Conservation (phyloP, 2,113 vertebrate genomes). For the Okapia johnstoni region DNA sequence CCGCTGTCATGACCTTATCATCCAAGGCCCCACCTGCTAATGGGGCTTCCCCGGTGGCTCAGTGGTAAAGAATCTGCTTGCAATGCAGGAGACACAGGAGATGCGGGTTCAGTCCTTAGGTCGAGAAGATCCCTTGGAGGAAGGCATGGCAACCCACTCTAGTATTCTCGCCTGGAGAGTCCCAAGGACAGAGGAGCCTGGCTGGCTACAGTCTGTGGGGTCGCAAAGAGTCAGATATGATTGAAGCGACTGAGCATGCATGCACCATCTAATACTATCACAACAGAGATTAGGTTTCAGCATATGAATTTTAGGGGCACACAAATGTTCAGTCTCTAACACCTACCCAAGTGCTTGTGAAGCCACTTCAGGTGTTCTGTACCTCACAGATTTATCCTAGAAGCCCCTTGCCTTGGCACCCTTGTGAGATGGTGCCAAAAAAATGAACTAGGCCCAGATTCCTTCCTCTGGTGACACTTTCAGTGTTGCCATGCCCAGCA, state of each 20-base stretch:
- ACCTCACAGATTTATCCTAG: neutral
- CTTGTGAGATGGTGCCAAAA: neutral
- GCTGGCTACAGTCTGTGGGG: neutral
- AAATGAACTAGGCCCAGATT: neutral
- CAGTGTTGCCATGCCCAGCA: neutral
- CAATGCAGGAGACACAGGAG: neutral
- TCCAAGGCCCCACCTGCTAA: neutral
- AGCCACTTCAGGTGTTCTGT: neutral
- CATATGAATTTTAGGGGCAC: neutral
- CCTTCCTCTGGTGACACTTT: too few species aligned
- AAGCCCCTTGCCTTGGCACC: neutral
- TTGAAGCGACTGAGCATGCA: neutral
- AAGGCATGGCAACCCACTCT: neutral
- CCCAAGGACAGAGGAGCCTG: neutral
- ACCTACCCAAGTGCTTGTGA: neutral
- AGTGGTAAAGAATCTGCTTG: neutral
- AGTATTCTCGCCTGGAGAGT: neutral
- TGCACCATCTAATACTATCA: neutral
- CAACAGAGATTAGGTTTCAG: neutral
- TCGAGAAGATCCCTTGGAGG: neutral
- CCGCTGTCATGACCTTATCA: neutral
- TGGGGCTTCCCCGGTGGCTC: neutral
- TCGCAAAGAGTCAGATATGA: accelerated
- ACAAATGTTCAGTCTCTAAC: neutral
- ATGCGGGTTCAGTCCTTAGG: accelerated